A percentile compares a stretch with the other conserved stretches of the same genome.
phyloP scores from a whole-genome alignment of 2,797 vertebrate genomes.

The Xenopus petersii region DNA sequence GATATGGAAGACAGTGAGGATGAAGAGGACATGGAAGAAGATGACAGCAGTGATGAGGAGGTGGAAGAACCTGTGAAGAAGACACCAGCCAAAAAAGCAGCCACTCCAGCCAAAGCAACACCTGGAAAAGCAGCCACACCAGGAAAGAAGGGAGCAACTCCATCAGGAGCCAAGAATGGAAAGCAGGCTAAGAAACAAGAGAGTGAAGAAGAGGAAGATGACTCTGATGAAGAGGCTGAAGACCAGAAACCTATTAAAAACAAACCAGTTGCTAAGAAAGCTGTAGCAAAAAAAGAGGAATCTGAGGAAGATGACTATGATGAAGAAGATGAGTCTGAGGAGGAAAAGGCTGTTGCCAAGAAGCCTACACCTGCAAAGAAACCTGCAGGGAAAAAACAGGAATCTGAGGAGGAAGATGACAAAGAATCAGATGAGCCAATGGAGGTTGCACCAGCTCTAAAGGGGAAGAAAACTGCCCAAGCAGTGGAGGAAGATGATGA shows the following conservation, averaged over 20 bases:
- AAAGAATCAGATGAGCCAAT: constrained; percentile 81
- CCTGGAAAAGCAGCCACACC: constrained; percentile 50
- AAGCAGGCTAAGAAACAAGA: constrained; percentile 84
- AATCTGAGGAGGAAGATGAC: constrained; percentile 42
- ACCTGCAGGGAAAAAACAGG: constrained; percentile 65
- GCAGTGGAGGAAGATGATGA: constrained; percentile 83
- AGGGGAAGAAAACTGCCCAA: constrained; percentile 81
- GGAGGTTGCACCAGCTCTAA: constrained; percentile 77
- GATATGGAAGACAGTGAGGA: constrained; percentile 81
- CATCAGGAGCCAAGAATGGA: constrained; percentile 78
- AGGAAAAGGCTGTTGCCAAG: constrained; percentile 33
- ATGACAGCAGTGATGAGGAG: constrained; percentile 66
- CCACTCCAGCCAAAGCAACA: constrained; percentile 41
- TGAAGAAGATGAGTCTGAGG: constrained; percentile 67
- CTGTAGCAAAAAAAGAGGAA: constrained; percentile 65
- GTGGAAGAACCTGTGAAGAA: constrained; percentile 66
- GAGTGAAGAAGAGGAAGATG: constrained; percentile 74
- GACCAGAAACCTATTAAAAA: constrained; percentile 68
- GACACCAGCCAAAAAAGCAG: constrained; percentile 51
- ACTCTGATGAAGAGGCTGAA: constrained; percentile 72
- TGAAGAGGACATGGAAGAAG: constrained; percentile 81
- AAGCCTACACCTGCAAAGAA: constrained; percentile 57
- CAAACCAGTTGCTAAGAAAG: constrained; percentile 61
- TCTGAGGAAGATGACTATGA: constrained; percentile 57
- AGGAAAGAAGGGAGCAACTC: constrained; percentile 54